Conservation (phyloP, 2,797 vertebrate species). For the Arremon brunneinucha region DNA sequence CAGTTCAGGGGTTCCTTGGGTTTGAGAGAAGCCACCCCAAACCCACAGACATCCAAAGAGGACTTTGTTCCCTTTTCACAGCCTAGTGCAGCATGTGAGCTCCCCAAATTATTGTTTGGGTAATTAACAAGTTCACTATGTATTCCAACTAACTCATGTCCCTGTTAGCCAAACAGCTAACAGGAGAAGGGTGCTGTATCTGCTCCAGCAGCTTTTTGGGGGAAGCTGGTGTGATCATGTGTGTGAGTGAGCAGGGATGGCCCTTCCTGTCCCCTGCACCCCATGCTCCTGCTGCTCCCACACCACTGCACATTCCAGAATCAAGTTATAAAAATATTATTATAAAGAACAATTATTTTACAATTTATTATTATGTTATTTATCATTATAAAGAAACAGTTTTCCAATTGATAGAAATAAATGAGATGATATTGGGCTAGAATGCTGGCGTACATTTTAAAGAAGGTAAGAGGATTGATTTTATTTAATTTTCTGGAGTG, state of each 20-base stretch:
- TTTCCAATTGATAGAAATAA: background rate
- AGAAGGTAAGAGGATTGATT: background rate
- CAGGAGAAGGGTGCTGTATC: background rate
- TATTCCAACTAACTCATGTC: fast-evolving
- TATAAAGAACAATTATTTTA: background rate
- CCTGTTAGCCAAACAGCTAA: background rate
- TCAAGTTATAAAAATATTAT: background rate
- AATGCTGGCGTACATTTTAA: background rate
- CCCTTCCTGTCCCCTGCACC: background rate
- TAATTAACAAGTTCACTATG: background rate
- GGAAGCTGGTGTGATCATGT: background rate
- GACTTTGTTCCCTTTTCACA: background rate
- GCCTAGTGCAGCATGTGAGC: fast-evolving
- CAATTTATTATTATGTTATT: background rate
- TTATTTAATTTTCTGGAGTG: background rate
- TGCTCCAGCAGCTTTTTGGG: background rate
- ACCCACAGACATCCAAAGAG: too few relatives aligned
- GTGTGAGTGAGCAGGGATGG: background rate
- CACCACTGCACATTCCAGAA: background rate
- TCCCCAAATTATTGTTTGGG: background rate
- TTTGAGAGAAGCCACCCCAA: background rate
- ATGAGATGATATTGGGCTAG: background rate
- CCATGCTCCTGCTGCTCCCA: background rate
- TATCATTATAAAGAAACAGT: background rate
- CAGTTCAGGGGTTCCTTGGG: background rate